A percentile compares a stretch with the other conserved stretches of the same genome.
phyloP scores from a whole-genome alignment of 2,113 vertebrate genomes.

The Clinocottus analis region DNA sequence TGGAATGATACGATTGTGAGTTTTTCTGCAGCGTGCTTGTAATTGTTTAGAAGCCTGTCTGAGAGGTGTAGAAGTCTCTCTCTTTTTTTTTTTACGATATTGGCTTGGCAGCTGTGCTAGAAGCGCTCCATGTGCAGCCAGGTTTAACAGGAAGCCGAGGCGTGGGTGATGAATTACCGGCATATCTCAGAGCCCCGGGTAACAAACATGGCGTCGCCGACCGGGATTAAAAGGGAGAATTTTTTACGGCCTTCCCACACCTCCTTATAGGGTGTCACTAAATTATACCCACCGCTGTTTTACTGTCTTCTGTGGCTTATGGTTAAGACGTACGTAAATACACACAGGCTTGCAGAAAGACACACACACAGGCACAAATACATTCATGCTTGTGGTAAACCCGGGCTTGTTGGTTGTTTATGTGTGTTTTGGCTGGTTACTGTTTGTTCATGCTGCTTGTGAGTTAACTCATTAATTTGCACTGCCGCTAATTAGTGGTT shows the following conservation, averaged over 20 bases:
- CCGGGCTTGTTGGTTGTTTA: conserved; percentile 72
- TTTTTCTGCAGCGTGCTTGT: conserved; percentile 42
- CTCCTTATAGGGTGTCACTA: conserved; percentile 83
- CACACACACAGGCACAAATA: conserved; percentile 25
- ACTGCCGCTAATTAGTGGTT: conserved; percentile 76
- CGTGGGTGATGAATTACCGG: conserved; percentile 81
- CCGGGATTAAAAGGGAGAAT: conserved; percentile 77
- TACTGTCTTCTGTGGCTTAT: conserved; percentile 82
- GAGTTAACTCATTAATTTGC: conserved; percentile 74
- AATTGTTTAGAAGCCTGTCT: conserved; percentile 71
- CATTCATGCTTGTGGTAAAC: conserved; percentile 74
- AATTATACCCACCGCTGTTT: conserved; percentile 86
- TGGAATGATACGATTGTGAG: background rate
- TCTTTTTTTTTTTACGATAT: conserved; percentile 78
- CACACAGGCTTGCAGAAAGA: conserved; percentile 50
- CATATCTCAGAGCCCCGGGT: conserved; percentile 80
- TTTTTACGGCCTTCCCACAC: conserved; percentile 82
- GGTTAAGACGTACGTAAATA: conserved; percentile 68
- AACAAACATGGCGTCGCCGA: conserved; percentile 77
- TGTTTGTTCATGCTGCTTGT: conserved; percentile 69
- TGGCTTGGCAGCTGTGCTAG: conserved; percentile 75
- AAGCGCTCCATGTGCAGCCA: conserved; percentile 81
- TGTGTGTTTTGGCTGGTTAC: conserved; percentile 72
- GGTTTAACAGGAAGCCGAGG: conserved; percentile 79
- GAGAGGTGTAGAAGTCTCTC: conserved; percentile 57